A percentile compares a stretch with the other conserved stretches of the same genome.
Conservation (phyloP, 2,113 vertebrate genomes). For the Aplodontia rufa region DNA sequence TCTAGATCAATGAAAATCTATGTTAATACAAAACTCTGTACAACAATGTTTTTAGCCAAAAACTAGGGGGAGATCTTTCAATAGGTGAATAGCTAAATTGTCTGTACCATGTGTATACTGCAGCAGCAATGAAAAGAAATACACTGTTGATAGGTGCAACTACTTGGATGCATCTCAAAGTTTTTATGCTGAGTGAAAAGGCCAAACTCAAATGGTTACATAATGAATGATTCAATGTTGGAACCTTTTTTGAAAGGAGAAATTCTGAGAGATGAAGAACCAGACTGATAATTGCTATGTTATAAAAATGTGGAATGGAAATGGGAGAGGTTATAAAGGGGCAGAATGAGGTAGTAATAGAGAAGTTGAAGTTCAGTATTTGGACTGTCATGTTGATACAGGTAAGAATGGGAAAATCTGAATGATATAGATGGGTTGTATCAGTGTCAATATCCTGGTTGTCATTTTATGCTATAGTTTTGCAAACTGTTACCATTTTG, state of each 20-base stretch:
- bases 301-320: background rate
- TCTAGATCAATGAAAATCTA: slow-evolving; percentile 37
- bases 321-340: background rate
- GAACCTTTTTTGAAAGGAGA: slow-evolving; percentile 11
- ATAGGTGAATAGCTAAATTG: background rate
- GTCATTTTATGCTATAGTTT: background rate
- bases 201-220: background rate
- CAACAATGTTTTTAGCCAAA: slow-evolving; percentile 17
- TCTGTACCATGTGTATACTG: background rate
- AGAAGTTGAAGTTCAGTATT: background rate
- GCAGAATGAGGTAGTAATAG: background rate
- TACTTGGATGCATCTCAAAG: background rate
- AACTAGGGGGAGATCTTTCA: background rate
- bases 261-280: slow-evolving; percentile 9
- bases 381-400: background rate
- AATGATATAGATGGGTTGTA: background rate
- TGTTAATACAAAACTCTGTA: background rate
- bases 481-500: background rate
- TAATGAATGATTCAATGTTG: background rate
- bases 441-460: background rate
- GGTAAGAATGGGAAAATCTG: background rate
- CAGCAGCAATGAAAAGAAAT: slow-evolving; percentile 13
- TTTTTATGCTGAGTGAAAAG: slow-evolving; percentile 3
- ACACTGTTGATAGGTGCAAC: background rate
- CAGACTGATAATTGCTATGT: background rate